Percentiles rank a stretch among this genome's conserved stretches.
phyloP scores from a whole-genome alignment of 2,797 vertebrate genomes.

The Sebastes paucispinis region DNA sequence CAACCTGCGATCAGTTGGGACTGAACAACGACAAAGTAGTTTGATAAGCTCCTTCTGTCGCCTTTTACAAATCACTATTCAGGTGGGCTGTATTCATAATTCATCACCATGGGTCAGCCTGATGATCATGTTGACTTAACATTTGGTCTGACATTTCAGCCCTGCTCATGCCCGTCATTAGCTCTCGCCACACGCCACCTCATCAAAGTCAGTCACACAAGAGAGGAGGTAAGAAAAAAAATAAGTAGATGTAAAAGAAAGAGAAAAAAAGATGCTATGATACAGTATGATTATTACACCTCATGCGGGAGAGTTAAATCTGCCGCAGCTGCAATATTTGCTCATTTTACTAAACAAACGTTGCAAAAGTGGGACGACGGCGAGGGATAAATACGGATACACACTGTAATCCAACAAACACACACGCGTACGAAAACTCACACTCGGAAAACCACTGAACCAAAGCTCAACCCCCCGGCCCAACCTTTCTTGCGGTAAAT shows the following conservation, averaged over 20 bases:
- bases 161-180: constrained; percentile 78
- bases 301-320: neutral
- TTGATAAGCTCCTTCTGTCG: constrained; percentile 31
- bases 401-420: constrained; percentile 29
- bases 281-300: constrained; percentile 29
- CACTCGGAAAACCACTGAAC: constrained; percentile 17
- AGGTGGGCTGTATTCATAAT: constrained; percentile 78
- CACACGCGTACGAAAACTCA: constrained; percentile 2
- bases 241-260: neutral
- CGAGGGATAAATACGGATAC: constrained; percentile 5
- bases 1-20: neutral
- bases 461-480: constrained; percentile 13
- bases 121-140: constrained; percentile 86
- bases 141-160: constrained; percentile 87
- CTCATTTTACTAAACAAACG: constrained; percentile 50
- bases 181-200: constrained; percentile 76
- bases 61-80: constrained; percentile 65
- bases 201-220: constrained; percentile 70
- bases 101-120: constrained; percentile 74
- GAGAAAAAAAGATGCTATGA: neutral
- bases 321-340: constrained; percentile 25
- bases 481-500: constrained; percentile 49
- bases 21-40: constrained; percentile 7
- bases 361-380: constrained; percentile 2
- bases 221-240: neutral